Percentiles rank a stretch among this genome's conserved stretches.
These are phyloP conservation scores for Pocillopora grandis DNA, from an alignment of 92 coral and sea anemone species.

Conservation along the genomic window DNA sequence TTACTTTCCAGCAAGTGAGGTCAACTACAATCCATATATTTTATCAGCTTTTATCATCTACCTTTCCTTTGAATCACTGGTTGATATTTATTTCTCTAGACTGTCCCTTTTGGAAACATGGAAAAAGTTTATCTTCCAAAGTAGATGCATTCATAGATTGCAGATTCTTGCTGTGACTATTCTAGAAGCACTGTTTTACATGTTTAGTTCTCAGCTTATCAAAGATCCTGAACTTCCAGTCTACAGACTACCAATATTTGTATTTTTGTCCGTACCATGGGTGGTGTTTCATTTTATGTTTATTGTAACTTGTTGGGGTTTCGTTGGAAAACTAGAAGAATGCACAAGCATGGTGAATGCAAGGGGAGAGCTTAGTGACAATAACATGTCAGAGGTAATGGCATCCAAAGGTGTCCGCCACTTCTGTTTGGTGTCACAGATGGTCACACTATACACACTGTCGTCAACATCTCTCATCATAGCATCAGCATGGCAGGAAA, in stretches of 20 bases:
- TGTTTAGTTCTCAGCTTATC: slow-evolving; percentile 72
- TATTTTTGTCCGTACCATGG: slow-evolving; percentile 76
- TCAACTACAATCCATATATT: slow-evolving; percentile 92
- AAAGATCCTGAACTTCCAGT: slow-evolving; percentile 64
- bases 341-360: slow-evolving; percentile 73
- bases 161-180: slow-evolving; percentile 60
- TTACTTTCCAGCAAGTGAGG: slow-evolving; percentile 86
- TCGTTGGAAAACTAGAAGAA: slow-evolving; percentile 90
- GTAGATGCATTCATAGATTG: slow-evolving; percentile 73
- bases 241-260: slow-evolving; percentile 77
- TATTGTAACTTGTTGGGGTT: slow-evolving; percentile 91
- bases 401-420: slow-evolving; percentile 95
- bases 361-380: slow-evolving; percentile 80
- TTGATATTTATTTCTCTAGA: slow-evolving; percentile 90
- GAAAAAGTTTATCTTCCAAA: slow-evolving; percentile 81
- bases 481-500: slow-evolving; percentile 83
- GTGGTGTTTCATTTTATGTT: slow-evolving; percentile 87
- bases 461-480: slow-evolving; percentile 73
- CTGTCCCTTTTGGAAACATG: slow-evolving; percentile 86
- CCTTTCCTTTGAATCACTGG: slow-evolving; percentile 76
- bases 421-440: slow-evolving; percentile 92
- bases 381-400: slow-evolving; percentile 87
- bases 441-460: slow-evolving; percentile 79
- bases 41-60: slow-evolving; percentile 77
- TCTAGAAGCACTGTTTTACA: slow-evolving; percentile 56